Evolutionary conservation across 2,888 invertebrate genomes (phyloP).

Genomic region (Sepioteuthis lessoniana): DNA sequence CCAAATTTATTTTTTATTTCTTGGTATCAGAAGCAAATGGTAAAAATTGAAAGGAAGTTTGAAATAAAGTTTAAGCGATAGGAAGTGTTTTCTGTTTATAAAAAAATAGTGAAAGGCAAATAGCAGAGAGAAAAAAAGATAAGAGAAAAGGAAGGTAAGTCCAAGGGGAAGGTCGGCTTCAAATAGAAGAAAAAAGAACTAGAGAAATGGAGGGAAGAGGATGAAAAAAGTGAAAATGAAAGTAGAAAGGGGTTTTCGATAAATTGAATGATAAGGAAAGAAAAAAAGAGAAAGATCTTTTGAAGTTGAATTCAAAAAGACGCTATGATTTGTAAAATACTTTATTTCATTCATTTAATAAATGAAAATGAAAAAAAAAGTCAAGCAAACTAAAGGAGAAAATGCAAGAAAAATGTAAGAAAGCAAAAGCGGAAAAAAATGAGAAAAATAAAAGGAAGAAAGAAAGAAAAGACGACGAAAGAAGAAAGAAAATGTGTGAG

Average conservation of each 20-base stretch:
- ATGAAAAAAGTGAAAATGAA: neutral
- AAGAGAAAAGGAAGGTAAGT: neutral
- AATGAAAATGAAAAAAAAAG: no score
- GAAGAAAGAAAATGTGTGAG: no score
- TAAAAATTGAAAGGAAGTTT: neutral
- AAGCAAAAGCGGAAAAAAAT: no score
- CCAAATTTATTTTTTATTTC: neutral
- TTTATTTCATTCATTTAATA: no score
- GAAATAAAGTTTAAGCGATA: neutral
- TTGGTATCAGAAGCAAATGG: neutral
- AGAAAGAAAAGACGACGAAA: no score
- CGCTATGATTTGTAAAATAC: no score
- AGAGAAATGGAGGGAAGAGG: neutral
- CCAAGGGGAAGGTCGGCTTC: neutral
- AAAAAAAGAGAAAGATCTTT: no score
- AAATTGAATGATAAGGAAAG: no score
- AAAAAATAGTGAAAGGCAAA: neutral
- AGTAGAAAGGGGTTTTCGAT: neutral
- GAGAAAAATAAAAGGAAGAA: no score
- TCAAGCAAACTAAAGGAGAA: no score
- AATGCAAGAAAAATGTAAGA: no score
- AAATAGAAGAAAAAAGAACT: neutral
- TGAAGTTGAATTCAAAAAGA: no score
- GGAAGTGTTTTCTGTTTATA: neutral
- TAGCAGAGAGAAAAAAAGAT: neutral